Base-by-base conservation (phyloP, 2,888 invertebrate genomes). In the Volucella bombylans region DNA sequence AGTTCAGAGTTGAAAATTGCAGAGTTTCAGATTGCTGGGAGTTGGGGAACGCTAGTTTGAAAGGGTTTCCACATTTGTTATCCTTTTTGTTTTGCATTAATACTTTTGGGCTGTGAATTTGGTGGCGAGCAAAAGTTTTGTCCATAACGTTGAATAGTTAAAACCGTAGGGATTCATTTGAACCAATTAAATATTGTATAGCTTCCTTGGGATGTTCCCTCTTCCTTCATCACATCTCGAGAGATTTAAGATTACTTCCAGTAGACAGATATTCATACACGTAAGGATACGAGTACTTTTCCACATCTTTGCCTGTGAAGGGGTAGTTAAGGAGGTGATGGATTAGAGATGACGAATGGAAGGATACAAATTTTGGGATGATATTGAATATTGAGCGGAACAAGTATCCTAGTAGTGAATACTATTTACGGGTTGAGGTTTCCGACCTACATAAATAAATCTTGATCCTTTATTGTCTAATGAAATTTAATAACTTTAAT, bases 401-500 rank as follows among this genome's bases (percentile, higher is more conserved):
- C 31, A 31, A 31, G 6, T 31, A 31, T 31, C 31, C 31, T 31
- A 6, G 31, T 31, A 31, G 31, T 8, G 11, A 6, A 65, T 65
- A 15, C 62, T 14, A 54, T 50, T 59, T 49, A 11, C 18, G 8
- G 52, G 54, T 31, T 31, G 6, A 31, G 31, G 31, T 6, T 31
- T 31, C 31, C 54, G 52, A 41, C 18, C 11, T 10, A 43, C 55
- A 64, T 64, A 59, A 38, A 64, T 64, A 31, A 71, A 78, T 65
- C 52, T 62, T 78, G n/a, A 61, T 72, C 49, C 57, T 45, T 62
- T 55, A 43, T 49, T 10, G 47, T 45, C 31, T 59, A 65, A 62
- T 82, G 67, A 71, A 82, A 82, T 82, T 82, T 82, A 82, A 78
- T 82, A 82, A 78, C 77, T 78, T 78, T 67, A 82, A 82, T 82